Evolutionary conservation across 1,140 invertebrate species (phyloP), one percentile per base, ranked within the genome.

Genomic region (Brachystomella parvula): DNA sequence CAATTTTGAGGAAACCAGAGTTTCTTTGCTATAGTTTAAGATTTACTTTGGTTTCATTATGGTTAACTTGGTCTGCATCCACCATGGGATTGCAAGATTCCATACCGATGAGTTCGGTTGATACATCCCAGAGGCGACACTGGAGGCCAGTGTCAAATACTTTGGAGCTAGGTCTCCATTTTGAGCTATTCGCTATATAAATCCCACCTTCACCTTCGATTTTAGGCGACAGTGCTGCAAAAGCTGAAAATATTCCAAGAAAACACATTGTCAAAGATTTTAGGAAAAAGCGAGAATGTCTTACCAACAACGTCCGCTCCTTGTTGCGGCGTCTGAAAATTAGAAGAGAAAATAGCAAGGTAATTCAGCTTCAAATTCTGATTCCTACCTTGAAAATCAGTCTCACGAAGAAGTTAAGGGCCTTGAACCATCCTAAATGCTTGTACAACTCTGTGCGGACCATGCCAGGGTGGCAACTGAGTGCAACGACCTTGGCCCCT

Each of bases 381-480:
- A 57, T 57, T 9, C 29, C 0, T 33, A 56, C 64, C 57, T 66
- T 53, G 44, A 62, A 62, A 32, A 61, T 61, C 30, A 53, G 44
- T 31, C 49, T 28, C 33, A 62, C n/a, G 44, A 66, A 26, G 44
- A 61, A 29, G 21, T 39, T 19, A 47, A 67, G 21, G 49, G 24
- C 44, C 29, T 62, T 28, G 59, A 29, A n/a, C 33, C 21, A 57
- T 31, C 35, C 21, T 33, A 61, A 19, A 47, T 53, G 59, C 59
- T 68, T 17, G 29, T 64, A 94, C 31, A 95, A 76, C 66, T 89
- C 87, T 1, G 92, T 93, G 75, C 89, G 83, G 1, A 94, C 89
- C 47, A 96, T 81, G 24, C 93, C 93, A 9, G 93, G 93, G 81
- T 96, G 92, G 15, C 94, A 85, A 0, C 87, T 82, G 75, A 86